Base-by-base conservation (phyloP, 2,797 vertebrate genomes). In the Todus mexicanus region DNA sequence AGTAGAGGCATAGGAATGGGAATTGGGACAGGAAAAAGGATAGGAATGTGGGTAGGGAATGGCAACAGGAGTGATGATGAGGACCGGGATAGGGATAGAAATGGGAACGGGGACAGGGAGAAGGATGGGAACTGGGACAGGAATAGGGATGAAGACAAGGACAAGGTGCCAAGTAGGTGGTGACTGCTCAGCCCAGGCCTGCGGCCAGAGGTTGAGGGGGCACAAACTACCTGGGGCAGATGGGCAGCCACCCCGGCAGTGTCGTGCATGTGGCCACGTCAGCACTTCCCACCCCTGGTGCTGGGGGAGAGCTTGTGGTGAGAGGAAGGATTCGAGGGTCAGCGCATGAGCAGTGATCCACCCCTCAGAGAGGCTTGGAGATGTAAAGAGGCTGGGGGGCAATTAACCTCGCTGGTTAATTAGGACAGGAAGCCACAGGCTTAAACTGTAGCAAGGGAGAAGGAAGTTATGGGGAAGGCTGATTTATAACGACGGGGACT, bases 381-480 rank as follows among this genome's bases (percentile, higher is more conserved):
- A 68, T 79, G 80, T 75, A 80, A 82, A 91, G 87, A 91, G 50
- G 61, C 83, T 72, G 72, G 88, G 27, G 90, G 73, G 79, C 84
- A 86, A 81, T 93, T 95, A 92, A 92, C 91, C 87, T 95, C 69
- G 40, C 76, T 51, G 79, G 87, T 89, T 95, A 96, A 93, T 87
- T 95, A 93, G 95, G 87, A 92, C 92, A 95, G 92, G 94, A 94
- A 95, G 85, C 91, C 94, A 82, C 73, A 42, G 74, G 68, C 82
- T 95, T 91, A 60, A 87, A 82, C n/a, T 71, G 84, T 84, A 90
- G 87, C 88, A 69, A 76, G 90, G 89, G 84, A 95, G 73, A 93
- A 84, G 86, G 83, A 95, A 94, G 95, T 95, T 94, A 88, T 1
- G 2, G 5, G 76, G 71, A 86, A 94, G 68, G 87, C 77, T 92